These are phyloP conservation scores for Nyctereutes procyonoides DNA, from an alignment of 2,113 vertebrate species.

Conservation along the genomic window DNA sequence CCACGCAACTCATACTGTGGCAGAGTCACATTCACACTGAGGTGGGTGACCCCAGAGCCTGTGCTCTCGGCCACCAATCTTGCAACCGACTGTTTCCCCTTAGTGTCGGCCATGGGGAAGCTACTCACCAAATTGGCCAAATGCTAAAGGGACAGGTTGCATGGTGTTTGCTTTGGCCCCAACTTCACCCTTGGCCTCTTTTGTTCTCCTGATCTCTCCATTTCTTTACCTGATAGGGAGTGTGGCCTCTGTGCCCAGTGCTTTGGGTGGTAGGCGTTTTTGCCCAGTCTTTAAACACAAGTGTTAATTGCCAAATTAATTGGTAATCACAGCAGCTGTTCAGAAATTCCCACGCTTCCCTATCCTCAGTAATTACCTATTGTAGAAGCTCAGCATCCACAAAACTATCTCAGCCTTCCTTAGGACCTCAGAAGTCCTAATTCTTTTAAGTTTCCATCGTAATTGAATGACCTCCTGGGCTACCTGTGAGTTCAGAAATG, in stretches of 20 bases:
- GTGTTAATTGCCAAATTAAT: constrained; percentile 70
- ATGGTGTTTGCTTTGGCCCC: background rate
- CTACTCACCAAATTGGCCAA: fast-evolving
- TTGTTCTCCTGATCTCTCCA: background rate
- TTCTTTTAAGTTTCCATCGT: constrained; percentile 44
- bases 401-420: background rate
- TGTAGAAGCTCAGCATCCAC: constrained; percentile 48
- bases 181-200: background rate
- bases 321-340: constrained; percentile 47
- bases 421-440: too few relatives aligned
- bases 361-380: constrained; percentile 48
- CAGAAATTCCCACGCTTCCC: constrained; percentile 36
- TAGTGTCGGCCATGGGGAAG: background rate
- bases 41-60: background rate
- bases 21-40: background rate
- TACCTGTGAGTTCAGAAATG: constrained; percentile 27
- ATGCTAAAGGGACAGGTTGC: background rate
- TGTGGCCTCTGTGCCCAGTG: background rate
- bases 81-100: background rate
- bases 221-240: background rate
- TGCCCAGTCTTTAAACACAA: constrained; percentile 43
- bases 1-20: background rate
- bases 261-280: background rate
- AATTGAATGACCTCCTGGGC: constrained; percentile 21
- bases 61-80: background rate